Evolutionary conservation across 2,888 invertebrate species (phyloP), one percentile per base, ranked within the genome.

Genomic region (Acanthosoma haemorrhoidale): DNA sequence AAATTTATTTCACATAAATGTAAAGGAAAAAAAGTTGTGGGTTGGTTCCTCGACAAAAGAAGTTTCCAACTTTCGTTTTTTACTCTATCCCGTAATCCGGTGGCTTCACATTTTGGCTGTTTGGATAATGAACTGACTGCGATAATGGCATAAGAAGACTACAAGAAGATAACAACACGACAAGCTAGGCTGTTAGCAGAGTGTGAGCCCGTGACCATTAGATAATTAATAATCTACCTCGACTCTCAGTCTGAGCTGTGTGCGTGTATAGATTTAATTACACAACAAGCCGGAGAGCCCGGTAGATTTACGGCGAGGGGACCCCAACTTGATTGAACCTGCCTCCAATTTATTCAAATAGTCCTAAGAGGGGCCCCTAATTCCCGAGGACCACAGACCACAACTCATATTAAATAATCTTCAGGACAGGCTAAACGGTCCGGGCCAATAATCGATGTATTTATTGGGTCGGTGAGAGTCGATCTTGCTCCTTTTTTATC

Each of bases 371-470:
- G 11, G n/a, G n/a, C n/a, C 1, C 9, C 25, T 51, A 51, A 51
- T 51, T 51, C 51, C 25, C 8, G 2, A 0, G n/a, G n/a, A n/a
- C 4, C 5, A 51, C n/a, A 2, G 25, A n/a, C 51, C 51, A 51
- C 51, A 51, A 51, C 51, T 51, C 51, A 51, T 13, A 0, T 25
- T 51, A 51, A 51, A 51, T 51, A 51, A 51, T 13, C 51, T 51
- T n/a, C 51, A 5, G 51, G 51, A 51, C 51, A 51, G 51, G 51
- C 29, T 51, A 51, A 51, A 51, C 51, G 51, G 25, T 51, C 51
- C 51, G n/a, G n/a, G 6, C 29, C 51, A 51, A 51, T 51, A 51
- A 51, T 51, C 25, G 51, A 25, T 25, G 51, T 51, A 51, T 51
- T 51, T 51, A 51, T 51, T 51, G 51, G 51, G 9, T 9, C 51